Conservation (phyloP, 2,113 vertebrate species). For the Pollachius pollachius region DNA sequence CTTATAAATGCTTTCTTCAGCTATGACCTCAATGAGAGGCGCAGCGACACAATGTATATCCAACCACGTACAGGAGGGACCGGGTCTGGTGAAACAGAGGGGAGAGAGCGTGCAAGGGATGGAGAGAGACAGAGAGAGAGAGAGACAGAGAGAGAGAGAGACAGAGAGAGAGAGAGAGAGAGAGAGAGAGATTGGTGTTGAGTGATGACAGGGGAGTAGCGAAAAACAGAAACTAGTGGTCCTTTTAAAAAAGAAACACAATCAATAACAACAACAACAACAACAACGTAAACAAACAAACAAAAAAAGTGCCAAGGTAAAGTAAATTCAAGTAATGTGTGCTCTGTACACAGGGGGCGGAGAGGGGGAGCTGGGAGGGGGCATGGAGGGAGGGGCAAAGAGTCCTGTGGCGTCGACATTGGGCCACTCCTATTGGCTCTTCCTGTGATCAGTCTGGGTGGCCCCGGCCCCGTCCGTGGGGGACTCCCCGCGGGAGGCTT, state of each 20-base stretch:
- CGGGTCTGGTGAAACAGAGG: constrained; percentile 12
- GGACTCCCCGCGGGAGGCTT: constrained; percentile 67
- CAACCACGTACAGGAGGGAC: constrained; percentile 15
- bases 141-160: neutral
- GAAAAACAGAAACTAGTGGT: constrained; percentile 42
- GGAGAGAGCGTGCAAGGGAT: neutral
- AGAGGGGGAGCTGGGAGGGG: constrained; percentile 9
- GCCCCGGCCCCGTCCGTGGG: constrained; percentile 40
- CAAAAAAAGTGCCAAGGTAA: constrained; percentile 84
- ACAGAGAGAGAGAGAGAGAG: neutral
- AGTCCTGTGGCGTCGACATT: constrained; percentile 39
- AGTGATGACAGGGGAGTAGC: constrained; percentile 44
- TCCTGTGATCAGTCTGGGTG: constrained; percentile 64
- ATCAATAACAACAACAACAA: constrained; percentile 19
- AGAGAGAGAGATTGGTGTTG: neutral
- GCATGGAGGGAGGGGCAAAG: constrained; percentile 9
- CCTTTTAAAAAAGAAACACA: constrained; percentile 24
- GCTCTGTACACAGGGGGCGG: constrained; percentile 64
- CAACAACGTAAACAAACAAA: constrained; percentile 20
- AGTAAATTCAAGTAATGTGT: constrained; percentile 81
- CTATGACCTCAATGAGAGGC: no score
- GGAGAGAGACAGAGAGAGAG: constrained; percentile 13
- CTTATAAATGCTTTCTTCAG: constrained; percentile 38
- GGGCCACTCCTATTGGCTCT: constrained; percentile 62
- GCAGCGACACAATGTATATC: no score